Evolutionary conservation across 2,888 invertebrate genomes (phyloP).

Genomic region (Nemotelus nigrinus): DNA sequence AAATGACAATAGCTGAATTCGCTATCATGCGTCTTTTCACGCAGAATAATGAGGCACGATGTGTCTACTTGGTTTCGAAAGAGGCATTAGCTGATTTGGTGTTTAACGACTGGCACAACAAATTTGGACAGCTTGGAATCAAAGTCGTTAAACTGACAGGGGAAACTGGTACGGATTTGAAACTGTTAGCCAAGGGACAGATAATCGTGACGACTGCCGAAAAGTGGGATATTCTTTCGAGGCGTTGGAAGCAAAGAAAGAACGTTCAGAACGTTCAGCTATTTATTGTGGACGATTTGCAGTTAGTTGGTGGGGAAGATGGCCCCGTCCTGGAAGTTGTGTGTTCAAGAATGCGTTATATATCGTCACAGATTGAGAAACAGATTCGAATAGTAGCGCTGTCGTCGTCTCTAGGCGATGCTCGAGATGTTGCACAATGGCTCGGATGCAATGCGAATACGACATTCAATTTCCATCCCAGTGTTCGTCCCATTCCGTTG

Average conservation of each 20-base stretch:
- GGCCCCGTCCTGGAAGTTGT: conserved; percentile 94
- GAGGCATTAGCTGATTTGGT: conserved; percentile 90
- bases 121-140: conserved; percentile 82
- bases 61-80: conserved; percentile 93
- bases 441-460: conserved; percentile 92
- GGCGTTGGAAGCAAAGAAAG: conserved; percentile 98
- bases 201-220: conserved; percentile 97
- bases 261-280: conserved; percentile 97
- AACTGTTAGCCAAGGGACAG: conserved; percentile 90
- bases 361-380: conserved; percentile 90
- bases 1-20: conserved; percentile 96
- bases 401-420: conserved; percentile 93
- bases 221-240: conserved; percentile 98
- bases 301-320: conserved; percentile 88
- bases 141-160: conserved; percentile 91
- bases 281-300: conserved; percentile 96
- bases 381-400: conserved; percentile 94
- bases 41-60: conserved; percentile 78
- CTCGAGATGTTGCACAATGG: conserved; percentile 96
- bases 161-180: conserved; percentile 96
- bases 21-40: conserved; percentile 89
- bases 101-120: conserved; percentile 91
- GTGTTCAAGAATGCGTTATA: conserved; percentile 93
- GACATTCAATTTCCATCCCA: conserved; percentile 99
- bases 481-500: conserved; percentile 92